Evolutionary conservation across 2,113 vertebrate species (phyloP).

Genomic region (Perognathus longimembris): DNA sequence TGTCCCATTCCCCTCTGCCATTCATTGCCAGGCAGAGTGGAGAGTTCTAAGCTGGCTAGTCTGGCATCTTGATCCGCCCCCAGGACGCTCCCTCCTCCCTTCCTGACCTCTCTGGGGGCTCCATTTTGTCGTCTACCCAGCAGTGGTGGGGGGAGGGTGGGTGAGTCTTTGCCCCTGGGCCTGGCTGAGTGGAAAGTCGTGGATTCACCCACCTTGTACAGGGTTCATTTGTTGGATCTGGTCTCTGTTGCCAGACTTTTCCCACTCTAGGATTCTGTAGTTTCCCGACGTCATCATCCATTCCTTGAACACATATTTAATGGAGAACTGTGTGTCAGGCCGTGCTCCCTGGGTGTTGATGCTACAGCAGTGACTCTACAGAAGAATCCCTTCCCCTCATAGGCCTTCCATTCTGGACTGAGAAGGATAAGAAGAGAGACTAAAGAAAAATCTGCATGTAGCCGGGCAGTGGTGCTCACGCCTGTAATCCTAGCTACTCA

Average conservation of each 20-base stretch:
- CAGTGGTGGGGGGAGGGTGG: accelerated
- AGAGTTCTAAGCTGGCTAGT: not conserved
- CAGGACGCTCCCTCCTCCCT: not conserved
- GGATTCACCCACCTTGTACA: accelerated
- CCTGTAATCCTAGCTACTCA: too few species aligned
- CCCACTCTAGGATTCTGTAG: not conserved
- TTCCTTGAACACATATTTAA: not conserved
- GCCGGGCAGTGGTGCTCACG: too few species aligned
- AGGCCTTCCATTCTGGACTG: not conserved
- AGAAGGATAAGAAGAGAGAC: not conserved
- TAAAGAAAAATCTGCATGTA: not conserved
- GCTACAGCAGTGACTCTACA: too few species aligned
- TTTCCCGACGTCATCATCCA: not conserved
- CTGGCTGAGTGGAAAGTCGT: not conserved
- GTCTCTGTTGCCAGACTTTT: not conserved
- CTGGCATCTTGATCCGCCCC: not conserved
- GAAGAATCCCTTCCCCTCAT: not conserved
- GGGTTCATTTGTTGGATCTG: not conserved
- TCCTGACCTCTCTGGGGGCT: not conserved
- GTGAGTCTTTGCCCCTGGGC: not conserved
- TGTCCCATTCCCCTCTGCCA: not conserved
- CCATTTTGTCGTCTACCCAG: not conserved
- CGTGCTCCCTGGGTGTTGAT: not conserved
- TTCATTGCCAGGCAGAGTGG: not conserved
- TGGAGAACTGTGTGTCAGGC: not conserved